Evolutionary conservation across 2,113 vertebrate species (phyloP).

Genomic region (Pristiophorus japonicus): DNA sequence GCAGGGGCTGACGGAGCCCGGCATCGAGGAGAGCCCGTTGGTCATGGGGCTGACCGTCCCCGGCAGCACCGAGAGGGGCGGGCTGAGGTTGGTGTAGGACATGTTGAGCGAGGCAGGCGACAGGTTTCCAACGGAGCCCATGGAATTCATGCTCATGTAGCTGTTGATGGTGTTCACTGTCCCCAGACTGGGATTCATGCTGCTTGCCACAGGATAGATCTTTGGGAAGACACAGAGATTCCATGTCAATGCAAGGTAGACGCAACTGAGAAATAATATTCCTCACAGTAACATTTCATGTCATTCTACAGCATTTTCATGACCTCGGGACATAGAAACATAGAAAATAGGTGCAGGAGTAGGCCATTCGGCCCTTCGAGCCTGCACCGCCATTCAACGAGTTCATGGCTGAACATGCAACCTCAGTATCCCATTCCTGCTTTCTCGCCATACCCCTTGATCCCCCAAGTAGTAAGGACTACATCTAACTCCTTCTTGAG

Average conservation of each 20-base stretch:
- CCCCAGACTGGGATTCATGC: slow-evolving; percentile 65
- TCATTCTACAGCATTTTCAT: background rate
- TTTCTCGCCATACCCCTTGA: too few relatives aligned
- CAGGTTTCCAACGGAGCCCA: slow-evolving; percentile 48
- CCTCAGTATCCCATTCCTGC: too few relatives aligned
- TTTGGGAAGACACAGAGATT: slow-evolving; percentile 45
- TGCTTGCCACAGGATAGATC: slow-evolving; percentile 72
- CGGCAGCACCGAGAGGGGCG: slow-evolving; percentile 58
- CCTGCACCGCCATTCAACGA: too few relatives aligned
- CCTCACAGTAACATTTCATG: background rate
- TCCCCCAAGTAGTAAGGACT: too few relatives aligned
- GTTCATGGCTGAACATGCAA: too few relatives aligned
- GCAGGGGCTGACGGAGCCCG: slow-evolving; percentile 60
- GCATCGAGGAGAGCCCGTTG: slow-evolving; percentile 54
- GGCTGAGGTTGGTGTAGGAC: slow-evolving; percentile 57
- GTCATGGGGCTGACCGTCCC: slow-evolving; percentile 61
- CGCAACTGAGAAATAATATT: too few relatives aligned
- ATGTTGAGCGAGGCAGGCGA: slow-evolving; percentile 62
- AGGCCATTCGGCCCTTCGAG: too few relatives aligned
- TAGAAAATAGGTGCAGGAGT: too few relatives aligned
- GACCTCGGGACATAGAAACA: background rate
- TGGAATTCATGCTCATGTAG: slow-evolving; percentile 78
- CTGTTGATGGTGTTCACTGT: slow-evolving; percentile 75
- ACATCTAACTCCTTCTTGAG: too few relatives aligned
- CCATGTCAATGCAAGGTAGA: background rate